phyloP scores from a whole-genome alignment of 30 jellyfish, hydroid and myxozoan genomes.

The Mastigias papua region DNA sequence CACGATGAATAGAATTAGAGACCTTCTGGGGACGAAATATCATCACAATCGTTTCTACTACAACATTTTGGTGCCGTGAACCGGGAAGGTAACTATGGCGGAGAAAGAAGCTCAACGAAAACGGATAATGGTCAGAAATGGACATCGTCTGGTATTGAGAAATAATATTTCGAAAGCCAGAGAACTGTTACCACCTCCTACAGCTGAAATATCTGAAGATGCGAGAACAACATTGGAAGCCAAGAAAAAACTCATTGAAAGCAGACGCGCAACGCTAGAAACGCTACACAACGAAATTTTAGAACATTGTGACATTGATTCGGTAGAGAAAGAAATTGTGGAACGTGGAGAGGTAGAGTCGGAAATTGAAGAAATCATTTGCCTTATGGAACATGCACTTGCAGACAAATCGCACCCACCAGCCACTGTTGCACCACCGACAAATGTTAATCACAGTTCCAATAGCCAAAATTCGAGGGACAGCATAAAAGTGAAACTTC shows the following conservation, averaged over 20 bases:
- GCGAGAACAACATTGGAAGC: neutral
- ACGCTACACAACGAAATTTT: neutral
- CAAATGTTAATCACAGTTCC: too few species aligned
- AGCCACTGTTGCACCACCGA: too few species aligned
- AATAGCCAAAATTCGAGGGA: too few species aligned
- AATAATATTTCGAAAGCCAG: neutral
- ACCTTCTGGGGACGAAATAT: neutral
- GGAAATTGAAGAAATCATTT: conserved; percentile 4
- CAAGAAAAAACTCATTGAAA: neutral
- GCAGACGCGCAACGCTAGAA: neutral
- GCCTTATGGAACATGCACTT: too few species aligned
- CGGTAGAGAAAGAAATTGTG: neutral
- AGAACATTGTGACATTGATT: conserved; percentile 11
- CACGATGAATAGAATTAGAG: neutral
- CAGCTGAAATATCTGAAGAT: neutral
- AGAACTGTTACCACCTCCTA: neutral
- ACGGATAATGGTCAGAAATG: neutral
- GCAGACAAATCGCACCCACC: too few species aligned
- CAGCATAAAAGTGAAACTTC: conserved; percentile 18
- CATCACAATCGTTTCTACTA: neutral
- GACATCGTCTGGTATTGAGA: neutral
- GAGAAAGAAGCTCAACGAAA: neutral
- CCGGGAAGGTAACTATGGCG: conserved; percentile 23
- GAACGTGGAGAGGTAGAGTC: neutral
- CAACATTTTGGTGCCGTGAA: neutral